Base-by-base conservation (phyloP, 2,888 invertebrate genomes). In the Lampropteryx suffumata region DNA sequence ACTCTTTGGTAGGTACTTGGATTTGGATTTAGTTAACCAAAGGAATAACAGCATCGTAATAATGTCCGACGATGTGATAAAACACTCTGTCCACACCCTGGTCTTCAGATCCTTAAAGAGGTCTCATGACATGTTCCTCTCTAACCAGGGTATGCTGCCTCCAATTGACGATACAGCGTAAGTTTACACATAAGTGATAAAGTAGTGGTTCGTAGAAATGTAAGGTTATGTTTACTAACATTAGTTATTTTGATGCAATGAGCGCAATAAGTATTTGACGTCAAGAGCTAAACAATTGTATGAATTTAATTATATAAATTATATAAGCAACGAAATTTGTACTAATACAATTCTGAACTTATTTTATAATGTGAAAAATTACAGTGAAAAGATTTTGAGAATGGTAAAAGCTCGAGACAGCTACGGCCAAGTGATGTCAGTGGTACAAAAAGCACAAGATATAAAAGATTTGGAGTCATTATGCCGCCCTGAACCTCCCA, bases 81-180 rank as follows among this genome's bases (percentile, higher is more conserved):
- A 97, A 69, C 99, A 98, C 86, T 98, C 99, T 3, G 98, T 99
- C 0, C 99, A 99, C 79, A 99, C 98, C 0, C 88, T 99, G 57
- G 98, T 99, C 59, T 99, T 99, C 80, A 93, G 99, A 62, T 99
- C 99, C 5, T 83, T 99, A 59, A 99, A 99, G 83, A 91, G 99
- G 72, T 98, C 98, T 0, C 99, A 99, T 79, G 99, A 99, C 83
- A 96, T 99, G 95, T 99, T 99, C 82, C 90, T 98, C 36, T 94
- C 96, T 9, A 98, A 98, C 79, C 98, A 98, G 77, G 95, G 96
- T 14, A 87, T 93, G 55, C 85, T 98, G 44, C 98, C 98, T 3
- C 94, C 96, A 41, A 92, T 95, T 32, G 97, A 98, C 80, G 95
- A 96, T 44, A 92, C 92, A 76, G 94, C 97, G 96, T 97, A 91